Base-by-base conservation (phyloP, 1,140 invertebrate species). In the Palaemon carinicauda region DNA sequence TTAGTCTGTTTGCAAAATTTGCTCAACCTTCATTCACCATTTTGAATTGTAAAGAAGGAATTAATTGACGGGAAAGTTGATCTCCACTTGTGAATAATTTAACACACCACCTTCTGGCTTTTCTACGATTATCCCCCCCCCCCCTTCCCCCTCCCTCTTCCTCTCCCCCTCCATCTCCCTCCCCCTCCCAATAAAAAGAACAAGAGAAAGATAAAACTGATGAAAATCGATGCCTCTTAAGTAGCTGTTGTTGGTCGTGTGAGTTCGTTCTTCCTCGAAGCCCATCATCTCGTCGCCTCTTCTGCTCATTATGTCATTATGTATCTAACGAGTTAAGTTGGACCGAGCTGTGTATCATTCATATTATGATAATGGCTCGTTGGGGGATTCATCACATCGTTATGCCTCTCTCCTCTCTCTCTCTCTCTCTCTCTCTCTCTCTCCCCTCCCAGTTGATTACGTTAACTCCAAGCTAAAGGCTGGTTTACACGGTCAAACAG, bases 241-340 rank as follows among this genome's bases (percentile, higher is more conserved):
- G 41, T 41, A 41, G 41, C 41, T 41, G 3, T 0, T 41, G 41
- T 5, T 41, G 41, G 41, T 41, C n/a, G n/a, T n/a, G 41, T 41
- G 41, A 5, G 41, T 7, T 41, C n/a, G 41, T 41, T 41, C 41
- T 41, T 7, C 41, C 41, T 4, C 41, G 41, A 41, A 27, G 65
- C 15, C n/a, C n/a, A n/a, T n/a, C 65, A 27, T 17, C 9, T 27
- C 56, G 56, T 27, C 24, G 19, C 24, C 56, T 31, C 65, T 31
- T 14, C 24, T 60, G 74, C 29, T 83, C 82, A 83, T 83, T 83
- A 83, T 83, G 73, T 83, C 82, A 83, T 83, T 83, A 83, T 83
- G 82, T 83, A 83, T 51, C 73, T 83, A 83, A 83, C 82, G 82
- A 83, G 82, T 83, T 83, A 83, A 77, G 82, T 83, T 83, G 65